A percentile compares a stretch with the other conserved stretches of the same genome.
Conservation (phyloP, 1,140 invertebrate genomes). For the Lethocerus indicus region DNA sequence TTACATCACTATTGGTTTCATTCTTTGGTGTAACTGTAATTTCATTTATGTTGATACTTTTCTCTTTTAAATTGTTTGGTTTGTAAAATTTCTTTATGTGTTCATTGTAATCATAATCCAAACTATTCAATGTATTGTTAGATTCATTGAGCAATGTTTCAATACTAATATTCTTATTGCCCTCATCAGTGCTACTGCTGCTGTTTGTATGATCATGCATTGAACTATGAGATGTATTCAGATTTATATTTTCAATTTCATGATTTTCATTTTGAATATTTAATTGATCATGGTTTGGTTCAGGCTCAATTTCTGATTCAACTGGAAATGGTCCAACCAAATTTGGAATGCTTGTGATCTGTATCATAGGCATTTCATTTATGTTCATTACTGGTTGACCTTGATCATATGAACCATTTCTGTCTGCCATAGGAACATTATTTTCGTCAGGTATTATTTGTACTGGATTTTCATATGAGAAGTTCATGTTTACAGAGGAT, state of each 20-base stretch:
- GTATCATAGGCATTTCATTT: conserved; percentile 3
- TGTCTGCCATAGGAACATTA: background rate
- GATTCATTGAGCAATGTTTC: conserved; percentile 2
- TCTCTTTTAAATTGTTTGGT: background rate
- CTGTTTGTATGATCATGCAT: too few relatives aligned
- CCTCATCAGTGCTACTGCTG: background rate
- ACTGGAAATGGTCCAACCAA: conserved; percentile 5
- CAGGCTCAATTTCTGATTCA: conserved; percentile 1
- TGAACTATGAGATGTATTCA: background rate
- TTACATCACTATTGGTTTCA: background rate
- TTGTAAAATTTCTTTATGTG: background rate
- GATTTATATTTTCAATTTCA: background rate
- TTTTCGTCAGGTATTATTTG: background rate
- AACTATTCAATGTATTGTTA: background rate
- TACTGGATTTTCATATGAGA: background rate
- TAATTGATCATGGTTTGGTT: background rate
- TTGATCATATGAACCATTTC: background rate
- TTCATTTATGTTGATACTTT: background rate
- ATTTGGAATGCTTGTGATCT: conserved; percentile 1
- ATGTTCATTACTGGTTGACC: background rate
- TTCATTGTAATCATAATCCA: conserved; percentile 7
- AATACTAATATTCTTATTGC: too few relatives aligned
- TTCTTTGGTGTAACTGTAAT: too few relatives aligned
- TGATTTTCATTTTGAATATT: background rate
- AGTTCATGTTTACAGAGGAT: too few relatives aligned